Evolutionary conservation across 2,797 vertebrate species (phyloP).

Genomic region (Cygnus olor): DNA sequence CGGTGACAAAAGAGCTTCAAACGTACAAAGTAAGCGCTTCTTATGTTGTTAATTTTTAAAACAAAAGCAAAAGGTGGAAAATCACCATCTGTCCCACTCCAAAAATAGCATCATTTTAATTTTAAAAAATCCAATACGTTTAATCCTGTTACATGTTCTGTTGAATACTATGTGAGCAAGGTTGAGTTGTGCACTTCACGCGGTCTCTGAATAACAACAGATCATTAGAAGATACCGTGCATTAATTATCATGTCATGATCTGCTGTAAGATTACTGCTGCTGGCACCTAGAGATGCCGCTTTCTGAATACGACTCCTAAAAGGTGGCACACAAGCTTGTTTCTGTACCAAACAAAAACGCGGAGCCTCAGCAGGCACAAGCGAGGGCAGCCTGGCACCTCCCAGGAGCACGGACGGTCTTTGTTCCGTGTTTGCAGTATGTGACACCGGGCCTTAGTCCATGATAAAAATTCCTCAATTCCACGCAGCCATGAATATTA

Average conservation of each 20-base stretch:
- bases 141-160: neutral
- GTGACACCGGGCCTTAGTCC: neutral
- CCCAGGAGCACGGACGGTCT: neutral
- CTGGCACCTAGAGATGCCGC: accelerated
- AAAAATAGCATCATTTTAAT: neutral
- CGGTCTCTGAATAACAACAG: neutral
- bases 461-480: neutral
- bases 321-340: accelerated
- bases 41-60: neutral
- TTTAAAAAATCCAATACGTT: neutral
- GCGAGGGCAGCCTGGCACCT: neutral
- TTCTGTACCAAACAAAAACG: accelerated
- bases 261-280: neutral
- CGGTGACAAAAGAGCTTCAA: neutral
- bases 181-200: neutral
- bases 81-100: neutral
- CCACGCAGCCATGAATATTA: conserved; percentile 40
- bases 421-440: neutral
- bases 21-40: neutral
- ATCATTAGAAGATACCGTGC: neutral
- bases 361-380: neutral
- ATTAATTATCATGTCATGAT: neutral
- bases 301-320: accelerated
- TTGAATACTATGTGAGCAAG: neutral
- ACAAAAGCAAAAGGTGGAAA: conserved; percentile 27